These are phyloP conservation scores for Erinaceus europaeus DNA, from an alignment of 2,113 vertebrate genomes.

Conservation along the genomic window DNA sequence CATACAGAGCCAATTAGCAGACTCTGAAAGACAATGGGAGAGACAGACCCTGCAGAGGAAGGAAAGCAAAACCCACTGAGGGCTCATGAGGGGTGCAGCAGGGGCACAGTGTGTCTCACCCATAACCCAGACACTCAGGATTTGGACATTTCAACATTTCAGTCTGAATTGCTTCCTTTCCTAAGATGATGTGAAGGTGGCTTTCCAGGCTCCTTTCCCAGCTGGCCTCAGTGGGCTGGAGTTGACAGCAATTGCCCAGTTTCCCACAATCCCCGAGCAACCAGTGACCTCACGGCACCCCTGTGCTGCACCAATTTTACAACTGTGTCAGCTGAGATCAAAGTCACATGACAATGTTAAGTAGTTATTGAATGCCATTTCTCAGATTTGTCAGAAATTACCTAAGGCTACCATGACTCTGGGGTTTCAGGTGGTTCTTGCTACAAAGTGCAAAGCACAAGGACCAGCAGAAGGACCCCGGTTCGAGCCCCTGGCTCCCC, in stretches of 20 bases:
- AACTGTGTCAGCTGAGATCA: neutral
- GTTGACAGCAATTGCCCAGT: too few relatives aligned
- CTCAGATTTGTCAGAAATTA: neutral
- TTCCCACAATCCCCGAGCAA: too few relatives aligned
- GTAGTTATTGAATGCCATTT: neutral
- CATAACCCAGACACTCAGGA: neutral
- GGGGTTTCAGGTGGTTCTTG: too few relatives aligned
- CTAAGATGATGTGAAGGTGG: neutral
- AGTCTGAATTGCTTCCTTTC: neutral
- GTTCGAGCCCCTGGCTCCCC: too few relatives aligned
- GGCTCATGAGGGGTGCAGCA: neutral
- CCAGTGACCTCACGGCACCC: too few relatives aligned
- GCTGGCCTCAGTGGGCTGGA: neutral
- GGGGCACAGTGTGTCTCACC: neutral
- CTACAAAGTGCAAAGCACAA: too few relatives aligned
- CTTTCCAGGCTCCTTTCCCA: neutral
- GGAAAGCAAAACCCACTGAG: neutral
- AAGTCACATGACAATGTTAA: neutral
- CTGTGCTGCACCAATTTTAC: neutral
- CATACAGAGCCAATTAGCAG: conserved; percentile 42
- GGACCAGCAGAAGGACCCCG: too few relatives aligned
- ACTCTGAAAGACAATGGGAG: conserved; percentile 43
- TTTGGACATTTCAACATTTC: neutral
- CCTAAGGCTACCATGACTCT: too few relatives aligned
- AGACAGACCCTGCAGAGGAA: neutral